These are phyloP conservation scores for Sinocyclocheilus maitianheensis DNA, from an alignment of 2,113 vertebrate species.

Conservation along the genomic window DNA sequence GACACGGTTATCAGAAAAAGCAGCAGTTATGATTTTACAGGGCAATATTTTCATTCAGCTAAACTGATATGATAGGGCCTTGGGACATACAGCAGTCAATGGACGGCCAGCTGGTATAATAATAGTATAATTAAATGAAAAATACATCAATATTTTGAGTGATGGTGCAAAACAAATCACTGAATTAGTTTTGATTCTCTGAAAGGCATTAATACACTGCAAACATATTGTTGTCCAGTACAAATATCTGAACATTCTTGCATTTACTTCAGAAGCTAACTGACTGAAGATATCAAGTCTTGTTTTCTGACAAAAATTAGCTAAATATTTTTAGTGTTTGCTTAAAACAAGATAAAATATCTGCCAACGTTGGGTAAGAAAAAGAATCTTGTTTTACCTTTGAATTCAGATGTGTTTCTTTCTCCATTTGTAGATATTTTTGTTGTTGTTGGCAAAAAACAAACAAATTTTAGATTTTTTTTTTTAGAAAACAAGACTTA, in stretches of 20 bases:
- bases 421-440: no score
- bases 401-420: no score
- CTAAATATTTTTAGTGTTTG: neutral
- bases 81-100: neutral
- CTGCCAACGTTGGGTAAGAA: no score
- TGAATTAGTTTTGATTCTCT: neutral
- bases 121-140: neutral
- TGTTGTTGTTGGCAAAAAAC: no score
- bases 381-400: no score
- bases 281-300: neutral
- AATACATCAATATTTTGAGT: no score
- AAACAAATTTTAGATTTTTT: no score
- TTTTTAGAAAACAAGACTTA: no score
- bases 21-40: conserved; percentile 51
- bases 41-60: neutral
- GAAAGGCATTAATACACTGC: neutral
- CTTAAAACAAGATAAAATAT: neutral
- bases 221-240: no score
- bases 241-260: no score
- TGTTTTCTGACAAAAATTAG: neutral
- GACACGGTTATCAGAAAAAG: conserved; percentile 40
- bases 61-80: neutral
- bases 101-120: neutral
- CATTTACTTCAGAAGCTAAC: no score
- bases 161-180: neutral